Evolutionary conservation across 2,888 invertebrate genomes (phyloP).

Genomic region (Ischnus inquisitorius): DNA sequence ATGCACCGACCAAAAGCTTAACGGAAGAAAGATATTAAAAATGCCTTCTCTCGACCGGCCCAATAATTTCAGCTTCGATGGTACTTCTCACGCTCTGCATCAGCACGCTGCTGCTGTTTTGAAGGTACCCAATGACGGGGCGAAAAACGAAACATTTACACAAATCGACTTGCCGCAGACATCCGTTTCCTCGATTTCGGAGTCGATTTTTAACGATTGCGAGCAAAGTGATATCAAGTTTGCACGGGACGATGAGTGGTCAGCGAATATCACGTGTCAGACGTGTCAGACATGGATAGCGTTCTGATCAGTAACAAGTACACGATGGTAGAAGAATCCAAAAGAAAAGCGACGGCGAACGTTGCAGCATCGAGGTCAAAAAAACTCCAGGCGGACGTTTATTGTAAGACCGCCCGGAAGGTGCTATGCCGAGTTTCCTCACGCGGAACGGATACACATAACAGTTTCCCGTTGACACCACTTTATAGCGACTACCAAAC

Average conservation of each 20-base stretch:
- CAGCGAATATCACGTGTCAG: background rate
- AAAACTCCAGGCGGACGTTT: background rate
- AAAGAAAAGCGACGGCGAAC: conserved; percentile 6
- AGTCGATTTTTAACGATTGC: background rate
- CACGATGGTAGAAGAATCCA: background rate
- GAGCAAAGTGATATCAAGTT: background rate
- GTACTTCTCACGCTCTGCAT: background rate
- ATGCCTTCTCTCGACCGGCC: background rate
- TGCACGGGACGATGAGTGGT: background rate
- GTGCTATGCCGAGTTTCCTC: too few species aligned
- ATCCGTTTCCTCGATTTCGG: background rate
- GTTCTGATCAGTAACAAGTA: background rate
- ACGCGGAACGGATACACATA: too few species aligned
- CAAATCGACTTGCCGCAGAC: too few species aligned
- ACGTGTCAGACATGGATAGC: background rate
- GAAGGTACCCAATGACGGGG: too few species aligned
- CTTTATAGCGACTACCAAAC: too few species aligned
- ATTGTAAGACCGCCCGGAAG: too few species aligned
- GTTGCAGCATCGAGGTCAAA: background rate
- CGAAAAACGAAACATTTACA: too few species aligned
- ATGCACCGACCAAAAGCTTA: background rate
- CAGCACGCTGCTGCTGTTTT: background rate
- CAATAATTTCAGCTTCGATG: background rate
- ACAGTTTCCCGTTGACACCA: too few species aligned
- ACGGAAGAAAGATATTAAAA: background rate